These are phyloP conservation scores for Dermochelys coriacea DNA, from an alignment of 2,797 vertebrate species.

Conservation along the genomic window DNA sequence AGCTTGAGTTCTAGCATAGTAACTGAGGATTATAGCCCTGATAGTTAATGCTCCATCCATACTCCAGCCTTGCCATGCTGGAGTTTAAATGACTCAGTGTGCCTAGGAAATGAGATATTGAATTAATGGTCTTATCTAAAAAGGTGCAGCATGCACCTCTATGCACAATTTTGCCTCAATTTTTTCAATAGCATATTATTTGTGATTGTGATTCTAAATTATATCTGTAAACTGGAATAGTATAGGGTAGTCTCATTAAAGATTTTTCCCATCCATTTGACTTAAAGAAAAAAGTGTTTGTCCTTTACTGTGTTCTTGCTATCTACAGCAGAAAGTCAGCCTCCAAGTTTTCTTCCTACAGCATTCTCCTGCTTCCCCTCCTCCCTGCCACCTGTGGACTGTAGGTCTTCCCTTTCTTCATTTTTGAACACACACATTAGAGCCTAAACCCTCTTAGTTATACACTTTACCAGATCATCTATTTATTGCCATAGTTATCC, in stretches of 20 bases:
- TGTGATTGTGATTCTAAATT: not conserved
- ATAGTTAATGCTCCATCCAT: not conserved
- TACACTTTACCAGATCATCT: not conserved
- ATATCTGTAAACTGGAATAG: not conserved
- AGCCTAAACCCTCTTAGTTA: not conserved
- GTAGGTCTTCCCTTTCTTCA: not conserved
- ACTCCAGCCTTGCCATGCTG: not conserved
- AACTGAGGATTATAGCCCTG: not conserved
- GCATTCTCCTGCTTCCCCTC: not conserved
- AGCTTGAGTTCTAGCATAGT: not conserved
- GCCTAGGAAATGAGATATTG: not conserved
- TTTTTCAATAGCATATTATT: not conserved
- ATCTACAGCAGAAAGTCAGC: not conserved
- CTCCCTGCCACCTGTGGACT: rapidly evolving
- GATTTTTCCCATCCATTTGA: not conserved
- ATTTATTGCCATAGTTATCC: not conserved
- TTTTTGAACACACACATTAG: not conserved
- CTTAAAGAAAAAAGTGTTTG: not conserved
- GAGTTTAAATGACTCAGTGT: not conserved
- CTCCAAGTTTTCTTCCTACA: not conserved
- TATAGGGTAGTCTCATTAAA: not conserved
- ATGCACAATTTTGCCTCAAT: not conserved
- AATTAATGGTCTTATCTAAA: not conserved
- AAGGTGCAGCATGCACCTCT: not conserved
- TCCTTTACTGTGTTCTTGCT: not conserved